Conservation (phyloP, 2,113 vertebrate species). For the Lophochroa leadbeateri region DNA sequence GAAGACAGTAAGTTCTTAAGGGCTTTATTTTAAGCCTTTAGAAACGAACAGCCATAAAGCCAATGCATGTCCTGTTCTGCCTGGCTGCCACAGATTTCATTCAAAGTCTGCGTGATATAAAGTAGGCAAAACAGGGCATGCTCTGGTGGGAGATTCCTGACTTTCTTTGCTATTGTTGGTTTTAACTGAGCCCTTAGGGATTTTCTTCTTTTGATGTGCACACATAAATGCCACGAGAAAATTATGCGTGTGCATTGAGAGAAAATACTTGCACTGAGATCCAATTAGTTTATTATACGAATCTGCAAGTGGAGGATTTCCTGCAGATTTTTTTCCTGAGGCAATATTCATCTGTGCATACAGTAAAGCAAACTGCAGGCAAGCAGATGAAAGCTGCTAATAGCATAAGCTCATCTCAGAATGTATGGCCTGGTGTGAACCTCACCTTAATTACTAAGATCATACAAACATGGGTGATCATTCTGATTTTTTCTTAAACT, state of each 20-base stretch:
- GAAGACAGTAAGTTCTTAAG: neutral
- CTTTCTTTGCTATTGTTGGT: constrained; percentile 34
- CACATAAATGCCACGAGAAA: neutral
- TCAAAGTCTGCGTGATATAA: neutral
- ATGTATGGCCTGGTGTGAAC: neutral
- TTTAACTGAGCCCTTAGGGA: constrained; percentile 34
- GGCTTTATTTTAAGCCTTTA: neutral
- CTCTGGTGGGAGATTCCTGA: constrained; percentile 23
- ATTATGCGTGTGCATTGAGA: neutral
- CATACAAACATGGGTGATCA: neutral
- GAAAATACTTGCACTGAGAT: neutral
- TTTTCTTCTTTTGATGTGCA: constrained; percentile 49
- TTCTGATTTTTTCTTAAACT: neutral
- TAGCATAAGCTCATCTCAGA: neutral
- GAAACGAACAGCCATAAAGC: neutral
- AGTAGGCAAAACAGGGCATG: constrained; percentile 17
- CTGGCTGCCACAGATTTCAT: neutral
- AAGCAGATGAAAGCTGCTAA: constrained; percentile 25
- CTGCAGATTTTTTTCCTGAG: constrained; percentile 9
- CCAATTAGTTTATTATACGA: neutral
- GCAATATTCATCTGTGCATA: neutral
- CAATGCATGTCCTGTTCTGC: constrained; percentile 4
- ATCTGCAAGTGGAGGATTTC: constrained; percentile 4
- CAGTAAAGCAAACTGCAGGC: neutral
- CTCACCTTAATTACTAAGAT: neutral